A percentile compares a stretch with the other conserved stretches of the same genome.
Evolutionary conservation across 2,113 vertebrate genomes (phyloP).

Genomic region (Coregonus clupeaformis): DNA sequence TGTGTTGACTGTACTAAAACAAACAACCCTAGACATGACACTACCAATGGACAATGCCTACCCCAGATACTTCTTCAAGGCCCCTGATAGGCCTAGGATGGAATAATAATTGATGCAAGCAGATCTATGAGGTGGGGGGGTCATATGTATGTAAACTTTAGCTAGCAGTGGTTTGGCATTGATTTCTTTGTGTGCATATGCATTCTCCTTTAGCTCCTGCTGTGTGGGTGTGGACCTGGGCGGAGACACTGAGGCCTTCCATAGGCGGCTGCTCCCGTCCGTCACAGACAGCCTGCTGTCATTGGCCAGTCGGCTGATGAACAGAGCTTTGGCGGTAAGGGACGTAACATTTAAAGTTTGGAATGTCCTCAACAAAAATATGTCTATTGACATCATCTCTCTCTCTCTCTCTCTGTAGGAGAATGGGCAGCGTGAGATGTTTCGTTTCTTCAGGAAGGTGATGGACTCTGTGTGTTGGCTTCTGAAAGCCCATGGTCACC

Average conservation of each 20-base stretch:
- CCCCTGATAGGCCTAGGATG: too few relatives aligned
- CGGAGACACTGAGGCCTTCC: slow-evolving; percentile 28
- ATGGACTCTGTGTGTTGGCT: slow-evolving; percentile 84
- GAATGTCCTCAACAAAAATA: too few relatives aligned
- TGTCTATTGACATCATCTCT: not conserved
- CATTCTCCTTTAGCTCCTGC: slow-evolving; percentile 47
- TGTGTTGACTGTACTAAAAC: not conserved
- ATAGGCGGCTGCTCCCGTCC: slow-evolving; percentile 55
- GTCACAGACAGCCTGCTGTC: slow-evolving; percentile 56
- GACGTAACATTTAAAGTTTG: not conserved
- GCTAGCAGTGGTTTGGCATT: not conserved
- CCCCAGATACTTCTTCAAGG: not conserved
- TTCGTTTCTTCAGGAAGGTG: slow-evolving; percentile 76
- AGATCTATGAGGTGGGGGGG: not conserved
- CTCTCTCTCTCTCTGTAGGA: slow-evolving; percentile 62
- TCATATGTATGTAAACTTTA: not conserved
- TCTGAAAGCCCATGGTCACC: slow-evolving; percentile 73
- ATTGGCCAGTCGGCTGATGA: slow-evolving; percentile 54
- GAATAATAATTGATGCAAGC: too few relatives aligned
- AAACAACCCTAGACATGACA: not conserved
- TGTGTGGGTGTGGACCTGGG: slow-evolving; percentile 52
- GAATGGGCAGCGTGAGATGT: slow-evolving; percentile 73
- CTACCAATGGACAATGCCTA: not conserved
- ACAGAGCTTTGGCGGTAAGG: slow-evolving; percentile 24
- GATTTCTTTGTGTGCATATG: not conserved